phyloP scores from a whole-genome alignment of 2,797 vertebrate species.

The Decapterus maruadsi region DNA sequence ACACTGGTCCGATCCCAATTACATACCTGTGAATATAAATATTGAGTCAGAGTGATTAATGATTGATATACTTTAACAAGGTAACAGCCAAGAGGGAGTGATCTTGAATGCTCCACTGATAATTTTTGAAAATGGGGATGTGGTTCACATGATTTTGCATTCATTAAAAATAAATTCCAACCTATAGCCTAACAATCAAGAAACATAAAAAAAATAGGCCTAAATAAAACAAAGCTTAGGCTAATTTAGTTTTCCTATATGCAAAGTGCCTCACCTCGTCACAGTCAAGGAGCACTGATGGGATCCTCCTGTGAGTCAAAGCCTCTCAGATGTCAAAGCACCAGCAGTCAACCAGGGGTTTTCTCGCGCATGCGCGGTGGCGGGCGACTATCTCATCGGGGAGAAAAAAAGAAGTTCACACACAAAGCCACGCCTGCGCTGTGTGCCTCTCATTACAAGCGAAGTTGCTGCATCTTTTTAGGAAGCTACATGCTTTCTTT shows the following conservation, averaged over 20 bases:
- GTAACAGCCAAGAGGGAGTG: background rate
- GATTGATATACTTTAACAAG: constrained; percentile 10
- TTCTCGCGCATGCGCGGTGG: constrained; percentile 81
- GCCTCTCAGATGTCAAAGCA: constrained; percentile 73
- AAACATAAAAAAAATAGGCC: background rate
- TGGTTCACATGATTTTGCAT: constrained; percentile 1
- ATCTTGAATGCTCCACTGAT: background rate
- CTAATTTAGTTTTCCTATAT: background rate
- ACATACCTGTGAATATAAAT: constrained; percentile 2
- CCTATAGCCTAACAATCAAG: too few relatives aligned
- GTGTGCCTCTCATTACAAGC: constrained; percentile 78
- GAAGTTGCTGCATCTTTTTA: constrained; percentile 84
- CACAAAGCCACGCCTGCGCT: constrained; percentile 85
- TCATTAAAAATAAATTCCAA: background rate
- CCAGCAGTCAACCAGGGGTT: constrained; percentile 73
- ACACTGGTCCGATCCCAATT: background rate
- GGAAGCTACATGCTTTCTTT: constrained; percentile 82
- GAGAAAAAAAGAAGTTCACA: constrained; percentile 78
- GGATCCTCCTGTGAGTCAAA: constrained; percentile 72
- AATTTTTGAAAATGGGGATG: background rate
- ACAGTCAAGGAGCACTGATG: constrained; percentile 43
- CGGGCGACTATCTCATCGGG: constrained; percentile 70
- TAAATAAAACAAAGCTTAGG: too few relatives aligned
- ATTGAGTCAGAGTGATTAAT: constrained; percentile 10
- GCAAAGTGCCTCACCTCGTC: constrained; percentile 30